Conservation (phyloP, 2,113 vertebrate genomes). For the Hystrix brachyura region DNA sequence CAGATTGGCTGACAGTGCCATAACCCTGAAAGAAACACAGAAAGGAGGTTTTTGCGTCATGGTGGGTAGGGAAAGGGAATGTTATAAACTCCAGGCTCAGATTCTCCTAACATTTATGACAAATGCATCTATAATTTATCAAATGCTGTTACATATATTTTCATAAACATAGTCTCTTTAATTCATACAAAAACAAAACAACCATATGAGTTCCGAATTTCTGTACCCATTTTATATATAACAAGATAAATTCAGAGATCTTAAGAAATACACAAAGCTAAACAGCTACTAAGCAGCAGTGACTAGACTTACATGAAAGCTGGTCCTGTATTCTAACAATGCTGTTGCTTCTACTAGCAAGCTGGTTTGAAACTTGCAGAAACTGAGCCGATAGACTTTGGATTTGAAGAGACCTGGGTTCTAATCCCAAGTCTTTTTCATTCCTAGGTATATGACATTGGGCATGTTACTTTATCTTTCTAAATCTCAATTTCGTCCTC, state of each 20-base stretch:
- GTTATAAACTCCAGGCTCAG: neutral
- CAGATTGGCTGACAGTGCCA: neutral
- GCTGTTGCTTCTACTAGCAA: neutral
- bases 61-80: neutral
- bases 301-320: neutral
- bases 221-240: neutral
- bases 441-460: neutral
- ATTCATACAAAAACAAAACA: neutral
- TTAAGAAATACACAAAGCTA: neutral
- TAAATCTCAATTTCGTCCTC: neutral
- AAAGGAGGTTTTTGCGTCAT: neutral
- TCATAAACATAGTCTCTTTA: neutral
- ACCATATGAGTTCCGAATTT: neutral
- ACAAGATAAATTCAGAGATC: neutral
- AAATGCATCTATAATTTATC: neutral
- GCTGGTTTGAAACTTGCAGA: neutral
- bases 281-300: neutral
- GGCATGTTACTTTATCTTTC: neutral
- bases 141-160: constrained; percentile 10
- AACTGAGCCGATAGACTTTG: neutral
- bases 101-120: neutral
- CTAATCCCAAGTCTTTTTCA: neutral
- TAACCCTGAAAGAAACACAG: neutral
- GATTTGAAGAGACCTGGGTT: constrained; percentile 1
- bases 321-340: neutral